Conservation (phyloP, 2,888 invertebrate genomes). For the Ecdyonurus torrentis region DNA sequence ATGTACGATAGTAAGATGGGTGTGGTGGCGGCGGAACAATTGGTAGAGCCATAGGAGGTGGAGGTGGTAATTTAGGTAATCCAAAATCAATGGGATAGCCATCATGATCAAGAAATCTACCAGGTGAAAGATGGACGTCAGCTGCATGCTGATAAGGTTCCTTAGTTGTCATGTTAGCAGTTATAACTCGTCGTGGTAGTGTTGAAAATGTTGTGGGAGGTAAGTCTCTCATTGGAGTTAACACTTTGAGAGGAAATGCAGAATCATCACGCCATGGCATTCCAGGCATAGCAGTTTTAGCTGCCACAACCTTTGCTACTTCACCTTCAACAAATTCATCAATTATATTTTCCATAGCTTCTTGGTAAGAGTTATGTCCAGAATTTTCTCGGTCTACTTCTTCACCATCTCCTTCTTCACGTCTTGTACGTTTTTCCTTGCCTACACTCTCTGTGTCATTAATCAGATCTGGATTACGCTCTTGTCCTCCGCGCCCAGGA, state of each 20-base stretch:
- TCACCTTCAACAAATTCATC: conserved; percentile 17
- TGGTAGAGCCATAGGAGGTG: conserved; percentile 21
- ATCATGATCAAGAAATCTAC: conserved; percentile 54
- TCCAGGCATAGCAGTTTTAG: conserved; percentile 6
- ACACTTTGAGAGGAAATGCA: conserved; percentile 2
- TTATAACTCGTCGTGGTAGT: conserved; percentile 28
- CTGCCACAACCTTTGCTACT: conserved; percentile 2
- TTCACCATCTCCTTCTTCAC: conserved; percentile 10
- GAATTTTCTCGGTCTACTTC: conserved; percentile 21
- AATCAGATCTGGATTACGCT: conserved; percentile 64
- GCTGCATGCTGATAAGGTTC: conserved; percentile 36
- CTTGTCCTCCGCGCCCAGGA: conserved; percentile 19
- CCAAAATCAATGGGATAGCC: conserved; percentile 68
- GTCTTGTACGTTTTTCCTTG: conserved; percentile 24
- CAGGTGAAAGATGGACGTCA: conserved; percentile 56
- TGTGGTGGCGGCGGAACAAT: conserved; percentile 24
- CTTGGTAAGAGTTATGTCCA: conserved; percentile 20
- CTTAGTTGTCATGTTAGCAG: conserved; percentile 27
- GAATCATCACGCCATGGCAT: conserved; percentile 11
- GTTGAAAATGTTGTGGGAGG: conserved; percentile 40
- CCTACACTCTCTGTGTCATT: conserved; percentile 56
- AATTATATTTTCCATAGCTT: conserved; percentile 21
- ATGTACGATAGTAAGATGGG: conserved; percentile 48
- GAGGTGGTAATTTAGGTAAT: conserved; percentile 43
- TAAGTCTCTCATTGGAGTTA: conserved; percentile 9